phyloP scores from a whole-genome alignment of 2,113 vertebrate species.

The Pangasianodon hypophthalmus region DNA sequence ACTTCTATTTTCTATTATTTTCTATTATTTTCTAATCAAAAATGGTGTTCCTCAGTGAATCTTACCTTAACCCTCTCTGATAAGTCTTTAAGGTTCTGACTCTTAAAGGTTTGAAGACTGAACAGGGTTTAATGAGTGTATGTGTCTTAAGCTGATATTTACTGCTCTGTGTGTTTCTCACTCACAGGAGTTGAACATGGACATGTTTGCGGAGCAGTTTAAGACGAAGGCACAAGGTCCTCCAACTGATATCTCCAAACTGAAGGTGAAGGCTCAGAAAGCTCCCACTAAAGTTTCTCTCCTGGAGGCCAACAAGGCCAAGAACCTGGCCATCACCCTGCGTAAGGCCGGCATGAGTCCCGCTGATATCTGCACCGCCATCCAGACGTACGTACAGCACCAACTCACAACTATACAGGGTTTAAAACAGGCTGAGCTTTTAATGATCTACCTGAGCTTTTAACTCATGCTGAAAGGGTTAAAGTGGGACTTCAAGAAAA shows the following conservation, averaged over 20 bases:
- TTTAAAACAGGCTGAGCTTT: neutral
- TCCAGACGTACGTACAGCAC: conserved; percentile 79
- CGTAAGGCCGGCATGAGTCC: conserved; percentile 85
- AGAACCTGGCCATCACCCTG: conserved; percentile 94
- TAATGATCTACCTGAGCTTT: neutral
- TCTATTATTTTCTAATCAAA: neutral
- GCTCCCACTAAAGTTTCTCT: conserved; percentile 82
- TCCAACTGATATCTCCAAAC: conserved; percentile 66
- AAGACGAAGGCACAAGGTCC: conserved; percentile 91
- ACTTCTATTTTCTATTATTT: neutral
- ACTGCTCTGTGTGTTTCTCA: neutral
- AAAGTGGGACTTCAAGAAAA: neutral
- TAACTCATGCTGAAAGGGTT: neutral
- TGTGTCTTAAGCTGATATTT: neutral
- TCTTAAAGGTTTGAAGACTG: neutral
- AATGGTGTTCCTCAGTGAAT: neutral
- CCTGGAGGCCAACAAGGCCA: conserved; percentile 90
- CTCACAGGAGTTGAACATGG: conserved; percentile 92
- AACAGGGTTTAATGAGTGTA: neutral
- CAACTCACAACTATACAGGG: neutral
- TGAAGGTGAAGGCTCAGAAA: conserved; percentile 82
- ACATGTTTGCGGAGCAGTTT: conserved; percentile 89
- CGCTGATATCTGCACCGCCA: conserved; percentile 85
- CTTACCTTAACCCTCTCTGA: neutral
- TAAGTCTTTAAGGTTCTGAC: neutral